Base-by-base conservation (phyloP, 1,140 invertebrate species). In the Mercenaria mercenaria region DNA sequence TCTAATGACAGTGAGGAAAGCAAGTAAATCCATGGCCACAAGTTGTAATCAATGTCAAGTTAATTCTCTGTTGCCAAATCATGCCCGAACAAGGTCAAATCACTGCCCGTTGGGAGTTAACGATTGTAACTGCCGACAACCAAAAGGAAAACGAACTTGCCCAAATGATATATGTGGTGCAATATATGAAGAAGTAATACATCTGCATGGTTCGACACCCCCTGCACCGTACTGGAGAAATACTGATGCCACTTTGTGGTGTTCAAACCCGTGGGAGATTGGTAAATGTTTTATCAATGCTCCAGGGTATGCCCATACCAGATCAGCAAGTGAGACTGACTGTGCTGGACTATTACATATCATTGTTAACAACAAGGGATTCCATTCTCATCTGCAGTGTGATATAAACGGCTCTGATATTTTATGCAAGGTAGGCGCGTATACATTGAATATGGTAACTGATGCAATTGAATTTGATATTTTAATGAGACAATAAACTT, bases 241-340 rank as follows among this genome's bases (percentile, higher is more conserved):
- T 64, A 64, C 59, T 29, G n/a, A 64, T 26, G 4, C 26, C 59
- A 29, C 20, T 29, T 29, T 64, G 59, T 64, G 59, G 59, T 64
- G 59, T 29, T 8, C 59, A 15, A 26, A 15, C 26, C 59, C 59
- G 6, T 64, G 59, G 59, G 59, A 64, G 29, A n/a, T 64, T 29
- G 59, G n/a, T 26, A 64, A 64, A 64, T 64, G 59, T 29, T 64
- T 64, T n/a, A 64, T 64, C n/a, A 64, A 64, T 29, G 59, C 59
- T 0, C 59, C 59, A 15, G 59, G 59, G 4, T 64, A 64, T 29
- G 59, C 59, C 4, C 23, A 64, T 64, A 64, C 59, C 59, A 64
- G n/a, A 26, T 64, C 59, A 64, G 59, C 59, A 29, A 64, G 3
- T 10, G 59, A 64, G 4, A 64, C 59, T 6, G 59, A 64, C 15